These are phyloP conservation scores for Furcula furcula DNA, from an alignment of 2,888 invertebrate genomes.

Conservation along the genomic window DNA sequence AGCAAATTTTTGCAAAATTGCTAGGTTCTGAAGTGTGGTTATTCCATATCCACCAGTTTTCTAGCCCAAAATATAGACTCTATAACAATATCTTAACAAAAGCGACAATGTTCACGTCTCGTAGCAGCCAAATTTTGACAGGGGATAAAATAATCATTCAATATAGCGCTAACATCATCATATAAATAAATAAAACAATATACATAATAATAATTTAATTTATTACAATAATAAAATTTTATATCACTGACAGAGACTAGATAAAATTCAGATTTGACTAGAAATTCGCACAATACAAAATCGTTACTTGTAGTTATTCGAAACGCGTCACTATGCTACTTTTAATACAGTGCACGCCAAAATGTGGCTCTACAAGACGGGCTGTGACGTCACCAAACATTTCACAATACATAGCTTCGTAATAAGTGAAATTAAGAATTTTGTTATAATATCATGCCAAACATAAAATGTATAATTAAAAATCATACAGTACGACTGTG, in stretches of 20 bases:
- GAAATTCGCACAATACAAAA: conserved; percentile 60
- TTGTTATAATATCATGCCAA: conserved; percentile 79
- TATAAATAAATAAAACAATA: conserved; percentile 70
- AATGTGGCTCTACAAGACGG: conserved; percentile 77
- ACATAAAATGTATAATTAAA: conserved; percentile 74
- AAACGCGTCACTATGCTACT: conserved; percentile 43
- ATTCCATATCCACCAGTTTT: background rate
- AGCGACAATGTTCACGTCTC: conserved; percentile 71
- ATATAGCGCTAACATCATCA: conserved; percentile 24
- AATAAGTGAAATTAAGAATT: conserved; percentile 72
- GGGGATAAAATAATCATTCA: conserved; percentile 32
- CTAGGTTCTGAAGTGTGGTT: background rate
- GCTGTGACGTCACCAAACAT: conserved; percentile 61
- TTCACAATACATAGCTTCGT: conserved; percentile 65
- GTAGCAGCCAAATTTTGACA: conserved; percentile 55
- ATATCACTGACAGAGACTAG: conserved; percentile 56
- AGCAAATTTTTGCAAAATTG: conserved; percentile 20
- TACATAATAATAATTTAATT: conserved; percentile 56
- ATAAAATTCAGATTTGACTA: conserved; percentile 57
- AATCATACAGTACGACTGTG: conserved; percentile 78
- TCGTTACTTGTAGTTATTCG: conserved; percentile 29
- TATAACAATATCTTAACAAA: conserved; percentile 49
- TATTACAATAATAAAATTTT: conserved; percentile 54
- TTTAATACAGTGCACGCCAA: conserved; percentile 57
- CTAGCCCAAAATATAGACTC: conserved; percentile 64